A percentile compares a stretch with the other conserved stretches of the same genome.
These are phyloP conservation scores for Hypomesus transpacificus DNA, from an alignment of 2,113 vertebrate genomes.

Conservation along the genomic window DNA sequence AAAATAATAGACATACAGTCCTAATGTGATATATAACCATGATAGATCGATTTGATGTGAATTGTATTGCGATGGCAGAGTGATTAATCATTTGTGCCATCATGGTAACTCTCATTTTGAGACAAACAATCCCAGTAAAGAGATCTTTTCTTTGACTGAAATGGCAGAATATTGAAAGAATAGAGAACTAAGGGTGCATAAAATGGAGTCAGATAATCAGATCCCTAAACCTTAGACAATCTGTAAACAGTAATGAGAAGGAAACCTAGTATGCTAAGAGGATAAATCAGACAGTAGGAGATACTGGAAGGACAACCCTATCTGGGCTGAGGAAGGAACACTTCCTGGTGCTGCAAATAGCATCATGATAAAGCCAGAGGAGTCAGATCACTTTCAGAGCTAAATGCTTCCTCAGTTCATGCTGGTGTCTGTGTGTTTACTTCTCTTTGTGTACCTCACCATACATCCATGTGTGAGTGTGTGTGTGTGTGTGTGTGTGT, in stretches of 20 bases:
- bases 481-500: not conserved
- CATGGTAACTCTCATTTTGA: not conserved
- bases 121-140: not conserved
- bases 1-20: not conserved
- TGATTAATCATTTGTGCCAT: not conserved
- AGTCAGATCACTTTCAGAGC: not conserved
- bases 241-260: too few relatives aligned
- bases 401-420: not conserved
- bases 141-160: not conserved
- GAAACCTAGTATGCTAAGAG: too few relatives aligned
- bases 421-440: not conserved
- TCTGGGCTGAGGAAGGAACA: too few relatives aligned
- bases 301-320: too few relatives aligned
- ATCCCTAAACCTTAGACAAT: too few relatives aligned
- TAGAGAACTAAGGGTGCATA: too few relatives aligned
- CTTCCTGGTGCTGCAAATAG: not conserved
- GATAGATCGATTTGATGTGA: too few relatives aligned
- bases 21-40: too few relatives aligned
- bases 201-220: too few relatives aligned
- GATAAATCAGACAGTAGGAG: too few relatives aligned
- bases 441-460: not conserved
- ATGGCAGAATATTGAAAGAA: too few relatives aligned
- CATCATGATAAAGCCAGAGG: not conserved
- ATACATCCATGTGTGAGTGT: not conserved
- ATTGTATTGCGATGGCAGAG: too few relatives aligned